Conservation (phyloP, 2,888 invertebrate species). For the Himalopsyche kuldschensis region DNA sequence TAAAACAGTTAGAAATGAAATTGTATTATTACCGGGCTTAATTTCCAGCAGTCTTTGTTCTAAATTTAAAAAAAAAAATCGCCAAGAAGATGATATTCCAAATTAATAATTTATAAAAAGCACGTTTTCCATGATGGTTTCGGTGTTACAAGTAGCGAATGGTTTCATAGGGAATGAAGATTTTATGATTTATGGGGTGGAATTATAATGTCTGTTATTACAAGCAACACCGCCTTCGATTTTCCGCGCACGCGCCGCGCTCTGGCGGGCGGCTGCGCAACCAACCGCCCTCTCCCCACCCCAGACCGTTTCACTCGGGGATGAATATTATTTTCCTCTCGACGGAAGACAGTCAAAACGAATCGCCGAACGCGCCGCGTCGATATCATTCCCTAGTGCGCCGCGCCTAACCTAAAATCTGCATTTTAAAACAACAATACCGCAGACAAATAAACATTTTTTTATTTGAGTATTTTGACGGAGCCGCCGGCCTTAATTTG, state of each 20-base stretch:
- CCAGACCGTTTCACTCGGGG: neutral
- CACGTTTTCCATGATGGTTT: no score
- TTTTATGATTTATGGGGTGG: no score
- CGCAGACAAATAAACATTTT: neutral
- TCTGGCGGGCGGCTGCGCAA: conserved; percentile 2
- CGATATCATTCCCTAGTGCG: neutral
- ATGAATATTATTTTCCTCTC: neutral
- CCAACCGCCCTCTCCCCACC: neutral
- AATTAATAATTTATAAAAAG: no score
- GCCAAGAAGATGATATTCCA: no score
- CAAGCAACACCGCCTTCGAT: neutral
- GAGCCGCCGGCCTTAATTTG: neutral
- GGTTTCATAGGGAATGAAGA: no score
- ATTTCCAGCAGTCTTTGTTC: no score
- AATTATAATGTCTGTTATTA: no score
- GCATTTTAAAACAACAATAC: neutral
- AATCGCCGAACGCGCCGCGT: neutral
- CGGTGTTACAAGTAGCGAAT: no score
- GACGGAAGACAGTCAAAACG: neutral
- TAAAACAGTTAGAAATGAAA: no score
- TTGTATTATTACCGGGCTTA: no score
- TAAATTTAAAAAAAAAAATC: no score
- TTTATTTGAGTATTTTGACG: neutral
- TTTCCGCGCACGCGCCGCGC: neutral
- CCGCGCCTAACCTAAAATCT: conserved; percentile 7